Percentiles rank a stretch among this genome's conserved stretches.
phyloP scores from a whole-genome alignment of 2,888 invertebrate genomes.

The Phytoseiulus persimilis region DNA sequence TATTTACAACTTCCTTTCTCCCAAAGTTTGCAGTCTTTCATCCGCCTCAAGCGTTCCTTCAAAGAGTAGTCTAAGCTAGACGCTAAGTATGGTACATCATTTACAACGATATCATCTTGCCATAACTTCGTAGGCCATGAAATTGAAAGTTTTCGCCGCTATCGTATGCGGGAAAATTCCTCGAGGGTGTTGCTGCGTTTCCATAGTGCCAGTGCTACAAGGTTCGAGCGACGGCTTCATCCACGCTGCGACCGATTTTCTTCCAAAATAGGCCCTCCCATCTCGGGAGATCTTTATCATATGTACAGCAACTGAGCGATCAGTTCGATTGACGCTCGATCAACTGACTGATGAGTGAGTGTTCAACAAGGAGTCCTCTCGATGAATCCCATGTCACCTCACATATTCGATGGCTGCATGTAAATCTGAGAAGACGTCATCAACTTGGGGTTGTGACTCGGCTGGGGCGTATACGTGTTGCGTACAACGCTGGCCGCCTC shows the following conservation, averaged over 20 bases:
- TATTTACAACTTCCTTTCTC: background rate
- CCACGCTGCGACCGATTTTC: no score
- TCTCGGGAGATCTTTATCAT: background rate
- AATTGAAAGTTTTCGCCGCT: no score
- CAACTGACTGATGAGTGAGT: background rate
- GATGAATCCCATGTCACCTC: background rate
- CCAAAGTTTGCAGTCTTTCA: background rate
- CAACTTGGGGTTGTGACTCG: slow-evolving; percentile 10
- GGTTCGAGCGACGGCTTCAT: no score
- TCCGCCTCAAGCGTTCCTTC: background rate
- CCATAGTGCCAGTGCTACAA: no score
- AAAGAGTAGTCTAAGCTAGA: background rate
- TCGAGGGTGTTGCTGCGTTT: no score
- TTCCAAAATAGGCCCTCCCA: background rate
- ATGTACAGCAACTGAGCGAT: background rate
- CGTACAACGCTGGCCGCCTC: slow-evolving; percentile 28
- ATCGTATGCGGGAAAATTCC: no score
- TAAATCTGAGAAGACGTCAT: slow-evolving; percentile 29
- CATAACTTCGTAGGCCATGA: no score
- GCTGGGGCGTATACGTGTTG: slow-evolving; percentile 23
- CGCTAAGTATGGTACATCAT: background rate
- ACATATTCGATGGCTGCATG: slow-evolving; percentile 15
- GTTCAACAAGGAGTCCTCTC: background rate
- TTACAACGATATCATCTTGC: background rate
- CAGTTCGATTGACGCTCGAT: background rate